Evolutionary conservation across 92 coral and sea anemone genomes (phyloP).

Genomic region (Chrysogorgia sp.): DNA sequence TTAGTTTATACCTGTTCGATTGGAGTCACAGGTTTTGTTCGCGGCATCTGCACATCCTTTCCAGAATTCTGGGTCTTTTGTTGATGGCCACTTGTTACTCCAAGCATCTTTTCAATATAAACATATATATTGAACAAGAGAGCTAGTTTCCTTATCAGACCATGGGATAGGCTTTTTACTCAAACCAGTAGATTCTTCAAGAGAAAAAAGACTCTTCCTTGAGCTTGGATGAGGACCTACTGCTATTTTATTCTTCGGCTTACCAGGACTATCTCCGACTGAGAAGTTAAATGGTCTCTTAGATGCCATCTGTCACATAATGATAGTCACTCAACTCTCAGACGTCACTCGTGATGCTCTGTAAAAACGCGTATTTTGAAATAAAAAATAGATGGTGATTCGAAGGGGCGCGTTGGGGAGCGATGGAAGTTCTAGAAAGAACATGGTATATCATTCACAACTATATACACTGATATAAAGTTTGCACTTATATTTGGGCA

Average conservation of each 20-base stretch:
- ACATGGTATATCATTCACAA: no score
- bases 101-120: conserved; percentile 60
- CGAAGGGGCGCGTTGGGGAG: conserved; percentile 63
- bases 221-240: background rate
- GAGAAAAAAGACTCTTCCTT: conserved; percentile 31
- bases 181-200: background rate
- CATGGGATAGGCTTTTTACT: conserved; percentile 22
- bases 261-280: conserved; percentile 53
- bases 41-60: conserved; percentile 59
- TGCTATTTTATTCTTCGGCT: conserved; percentile 27
- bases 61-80: conserved; percentile 53
- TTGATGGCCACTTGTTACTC: conserved; percentile 60
- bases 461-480: no score
- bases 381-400: no score
- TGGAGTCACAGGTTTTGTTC: conserved; percentile 56
- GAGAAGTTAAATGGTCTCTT: conserved; percentile 46
- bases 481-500: no score
- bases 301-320: conserved; percentile 60
- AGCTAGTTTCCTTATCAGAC: conserved; percentile 47
- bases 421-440: conserved; percentile 23
- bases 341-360: no score
- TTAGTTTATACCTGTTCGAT: conserved; percentile 68
- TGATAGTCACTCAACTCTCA: no score
- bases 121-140: conserved; percentile 62
- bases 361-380: no score